These are phyloP conservation scores for Ifrita kowaldi DNA, from an alignment of 2,113 vertebrate species.

Conservation along the genomic window DNA sequence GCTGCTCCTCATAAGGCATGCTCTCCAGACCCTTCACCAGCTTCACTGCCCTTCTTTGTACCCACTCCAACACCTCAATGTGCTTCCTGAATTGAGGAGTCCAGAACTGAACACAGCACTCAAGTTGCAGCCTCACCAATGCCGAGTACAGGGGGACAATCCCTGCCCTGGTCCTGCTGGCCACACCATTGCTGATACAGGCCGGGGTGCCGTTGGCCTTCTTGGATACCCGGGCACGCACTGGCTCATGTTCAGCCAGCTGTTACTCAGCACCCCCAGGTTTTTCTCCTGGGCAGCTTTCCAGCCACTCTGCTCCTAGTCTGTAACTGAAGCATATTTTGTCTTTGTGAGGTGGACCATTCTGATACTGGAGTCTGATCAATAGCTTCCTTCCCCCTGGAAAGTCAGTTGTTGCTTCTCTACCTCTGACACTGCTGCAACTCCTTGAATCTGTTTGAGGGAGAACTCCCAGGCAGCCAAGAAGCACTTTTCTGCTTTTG, in stretches of 20 bases:
- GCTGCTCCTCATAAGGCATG: not conserved
- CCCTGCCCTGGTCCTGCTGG: not conserved
- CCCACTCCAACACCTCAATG: not conserved
- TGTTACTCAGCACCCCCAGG: not conserved
- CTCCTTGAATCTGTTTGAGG: not conserved
- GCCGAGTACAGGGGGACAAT: rapidly evolving
- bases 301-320: not conserved
- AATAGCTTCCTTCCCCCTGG: not conserved
- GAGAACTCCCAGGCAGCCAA: not conserved
- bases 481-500: not conserved
- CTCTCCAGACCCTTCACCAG: not conserved
- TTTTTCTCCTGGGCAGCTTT: not conserved
- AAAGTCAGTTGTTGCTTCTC: not conserved
- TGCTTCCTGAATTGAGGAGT: too few species aligned
- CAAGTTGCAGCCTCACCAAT: not conserved
- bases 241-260: not conserved
- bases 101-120: too few species aligned
- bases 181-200: not conserved
- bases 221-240: not conserved
- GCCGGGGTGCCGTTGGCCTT: not conserved
- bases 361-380: not conserved
- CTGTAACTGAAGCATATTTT: not conserved
- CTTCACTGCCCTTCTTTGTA: not conserved
- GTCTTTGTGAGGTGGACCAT: not conserved
- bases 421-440: not conserved